These are phyloP conservation scores for Zoroaster sp. DNA, from an alignment of 53 echinoderm and acorn worm genomes.

Conservation along the genomic window DNA sequence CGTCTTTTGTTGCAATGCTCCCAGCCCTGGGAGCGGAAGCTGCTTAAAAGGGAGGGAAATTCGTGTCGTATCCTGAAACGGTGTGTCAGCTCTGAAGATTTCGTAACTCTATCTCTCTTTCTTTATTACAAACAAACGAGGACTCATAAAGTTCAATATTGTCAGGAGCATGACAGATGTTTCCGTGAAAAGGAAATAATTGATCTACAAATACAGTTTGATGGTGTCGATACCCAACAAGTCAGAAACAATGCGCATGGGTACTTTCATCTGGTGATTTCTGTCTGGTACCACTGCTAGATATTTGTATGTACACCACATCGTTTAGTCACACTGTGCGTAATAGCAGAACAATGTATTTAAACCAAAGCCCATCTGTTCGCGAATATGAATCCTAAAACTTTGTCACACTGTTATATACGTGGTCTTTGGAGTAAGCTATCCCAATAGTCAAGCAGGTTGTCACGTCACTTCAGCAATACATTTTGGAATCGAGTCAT, in stretches of 20 bases:
- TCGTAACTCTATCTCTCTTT: not conserved
- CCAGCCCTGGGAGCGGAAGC: not conserved
- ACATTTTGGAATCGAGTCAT: not conserved
- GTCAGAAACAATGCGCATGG: not conserved
- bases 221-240: too few relatives aligned
- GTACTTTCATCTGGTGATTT: not conserved
- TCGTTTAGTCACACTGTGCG: not conserved
- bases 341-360: not conserved
- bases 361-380: not conserved
- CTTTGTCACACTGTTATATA: not conserved
- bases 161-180: not conserved
- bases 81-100: not conserved
- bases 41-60: not conserved
- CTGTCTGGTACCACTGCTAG: not conserved
- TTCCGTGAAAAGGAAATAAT: too few relatives aligned
- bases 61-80: not conserved
- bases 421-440: too few relatives aligned
- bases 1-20: conserved; percentile 15
- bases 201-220: too few relatives aligned
- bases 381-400: not conserved
- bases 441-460: not conserved
- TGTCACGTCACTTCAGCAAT: not conserved
- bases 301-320: not conserved
- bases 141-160: not conserved
- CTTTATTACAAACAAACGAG: not conserved